phyloP scores from a whole-genome alignment of 2,113 vertebrate species.

The Noturus placidus region DNA sequence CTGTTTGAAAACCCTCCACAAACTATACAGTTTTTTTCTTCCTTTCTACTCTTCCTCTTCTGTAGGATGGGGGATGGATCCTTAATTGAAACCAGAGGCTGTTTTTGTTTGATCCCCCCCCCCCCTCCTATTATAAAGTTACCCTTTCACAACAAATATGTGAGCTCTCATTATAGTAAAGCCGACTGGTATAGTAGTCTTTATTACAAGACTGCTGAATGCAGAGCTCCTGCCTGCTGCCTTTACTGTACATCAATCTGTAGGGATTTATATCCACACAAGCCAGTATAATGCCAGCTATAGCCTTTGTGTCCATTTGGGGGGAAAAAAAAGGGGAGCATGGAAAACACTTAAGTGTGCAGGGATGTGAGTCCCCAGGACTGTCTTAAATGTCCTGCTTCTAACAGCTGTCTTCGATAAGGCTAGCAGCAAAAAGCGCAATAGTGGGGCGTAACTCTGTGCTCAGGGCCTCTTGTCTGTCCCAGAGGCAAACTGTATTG shows the following conservation, averaged over 20 bases:
- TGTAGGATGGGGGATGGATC: conserved; percentile 58
- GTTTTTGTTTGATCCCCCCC: conserved; percentile 58
- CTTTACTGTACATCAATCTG: conserved; percentile 28
- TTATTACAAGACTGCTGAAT: conserved; percentile 50
- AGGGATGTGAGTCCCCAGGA: neutral
- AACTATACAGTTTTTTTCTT: conserved; percentile 48
- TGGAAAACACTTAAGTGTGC: conserved; percentile 18
- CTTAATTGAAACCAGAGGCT: conserved; percentile 71
- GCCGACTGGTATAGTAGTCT: conserved; percentile 41
- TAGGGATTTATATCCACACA: conserved; percentile 50
- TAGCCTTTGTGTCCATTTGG: conserved; percentile 22
- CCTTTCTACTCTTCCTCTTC: conserved; percentile 37
- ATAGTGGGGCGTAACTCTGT: conserved; percentile 57
- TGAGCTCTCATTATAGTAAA: conserved; percentile 59
- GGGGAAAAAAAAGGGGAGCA: conserved; percentile 6
- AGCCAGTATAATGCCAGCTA: conserved; percentile 43
- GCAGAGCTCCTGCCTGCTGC: conserved; percentile 33
- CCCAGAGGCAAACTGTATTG: conserved; percentile 58
- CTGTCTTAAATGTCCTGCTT: conserved; percentile 29
- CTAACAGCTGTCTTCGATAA: conserved; percentile 33
- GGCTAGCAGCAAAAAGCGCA: conserved; percentile 16
- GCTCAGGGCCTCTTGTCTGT: conserved; percentile 54
- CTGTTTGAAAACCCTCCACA: conserved; percentile 49
- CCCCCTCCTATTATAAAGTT: conserved; percentile 67
- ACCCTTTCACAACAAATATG: conserved; percentile 68